These are phyloP conservation scores for Phylloscopus trochiloides DNA, from an alignment of 2,113 vertebrate species.

Conservation along the genomic window DNA sequence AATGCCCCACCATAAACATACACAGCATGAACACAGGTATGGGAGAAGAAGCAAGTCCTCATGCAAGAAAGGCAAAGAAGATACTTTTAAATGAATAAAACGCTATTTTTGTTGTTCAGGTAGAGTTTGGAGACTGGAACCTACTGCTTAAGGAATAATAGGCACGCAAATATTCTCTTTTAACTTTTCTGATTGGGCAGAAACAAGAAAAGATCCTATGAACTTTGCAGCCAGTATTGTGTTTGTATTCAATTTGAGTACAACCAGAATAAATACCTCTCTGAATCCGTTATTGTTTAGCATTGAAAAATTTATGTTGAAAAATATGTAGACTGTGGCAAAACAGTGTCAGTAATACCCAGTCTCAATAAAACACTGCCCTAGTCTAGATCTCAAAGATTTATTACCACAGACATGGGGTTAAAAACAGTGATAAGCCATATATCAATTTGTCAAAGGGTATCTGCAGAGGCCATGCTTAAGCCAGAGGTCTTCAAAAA, in stretches of 20 bases:
- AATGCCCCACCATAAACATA: neutral
- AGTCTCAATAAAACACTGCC: neutral
- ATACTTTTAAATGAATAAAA: neutral
- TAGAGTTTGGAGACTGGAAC: neutral
- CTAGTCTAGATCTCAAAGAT: neutral
- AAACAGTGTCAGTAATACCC: neutral
- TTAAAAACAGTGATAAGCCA: neutral
- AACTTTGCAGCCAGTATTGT: neutral
- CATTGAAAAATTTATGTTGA: neutral
- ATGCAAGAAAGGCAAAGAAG: neutral
- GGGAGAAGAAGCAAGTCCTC: neutral
- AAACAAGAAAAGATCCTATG: neutral
- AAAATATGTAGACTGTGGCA: neutral
- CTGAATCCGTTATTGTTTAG: neutral
- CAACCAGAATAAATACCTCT: neutral
- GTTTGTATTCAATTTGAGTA: neutral
- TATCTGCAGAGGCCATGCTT: neutral
- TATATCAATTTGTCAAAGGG: neutral
- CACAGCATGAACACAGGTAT: fast-evolving
- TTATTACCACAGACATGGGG: neutral
- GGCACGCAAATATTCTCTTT: neutral
- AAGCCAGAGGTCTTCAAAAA: neutral
- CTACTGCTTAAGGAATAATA: neutral
- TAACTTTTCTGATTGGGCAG: neutral
- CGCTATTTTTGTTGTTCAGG: neutral